These are phyloP conservation scores for Calonectris borealis DNA, from an alignment of 2,113 vertebrate species.

Conservation along the genomic window DNA sequence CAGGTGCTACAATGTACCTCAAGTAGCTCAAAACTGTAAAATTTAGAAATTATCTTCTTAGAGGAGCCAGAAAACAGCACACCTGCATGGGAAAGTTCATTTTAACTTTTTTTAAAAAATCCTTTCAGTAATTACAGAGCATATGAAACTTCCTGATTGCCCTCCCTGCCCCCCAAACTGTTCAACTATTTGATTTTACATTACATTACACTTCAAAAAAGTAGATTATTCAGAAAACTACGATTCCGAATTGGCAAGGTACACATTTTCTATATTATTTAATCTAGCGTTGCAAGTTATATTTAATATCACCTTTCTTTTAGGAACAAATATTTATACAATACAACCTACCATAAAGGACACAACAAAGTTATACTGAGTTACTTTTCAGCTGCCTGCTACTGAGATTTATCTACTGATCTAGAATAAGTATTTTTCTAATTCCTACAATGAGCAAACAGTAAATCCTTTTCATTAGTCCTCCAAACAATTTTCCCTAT, in stretches of 20 bases:
- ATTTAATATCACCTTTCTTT: background rate
- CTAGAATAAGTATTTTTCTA: background rate
- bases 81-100: slow-evolving; percentile 51
- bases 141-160: background rate
- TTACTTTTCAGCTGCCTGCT: background rate
- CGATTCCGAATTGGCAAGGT: background rate
- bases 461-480: background rate
- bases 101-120: slow-evolving; percentile 22
- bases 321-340: background rate
- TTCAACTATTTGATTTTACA: background rate
- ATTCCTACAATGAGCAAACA: background rate
- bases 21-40: slow-evolving; percentile 57
- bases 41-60: slow-evolving; percentile 62
- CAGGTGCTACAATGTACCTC: slow-evolving; percentile 56
- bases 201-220: background rate
- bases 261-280: background rate
- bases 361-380: background rate
- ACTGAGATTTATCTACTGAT: background rate
- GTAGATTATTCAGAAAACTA: background rate
- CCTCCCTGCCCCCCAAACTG: background rate
- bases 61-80: slow-evolving; percentile 55
- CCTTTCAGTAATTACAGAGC: background rate
- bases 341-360: background rate
- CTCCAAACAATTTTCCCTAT: background rate
- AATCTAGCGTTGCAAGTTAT: background rate